Percentiles rank a stretch among this genome's conserved stretches.
These are phyloP conservation scores for Silurus lanzhouensis DNA, from an alignment of 2,797 vertebrate species.

Conservation along the genomic window DNA sequence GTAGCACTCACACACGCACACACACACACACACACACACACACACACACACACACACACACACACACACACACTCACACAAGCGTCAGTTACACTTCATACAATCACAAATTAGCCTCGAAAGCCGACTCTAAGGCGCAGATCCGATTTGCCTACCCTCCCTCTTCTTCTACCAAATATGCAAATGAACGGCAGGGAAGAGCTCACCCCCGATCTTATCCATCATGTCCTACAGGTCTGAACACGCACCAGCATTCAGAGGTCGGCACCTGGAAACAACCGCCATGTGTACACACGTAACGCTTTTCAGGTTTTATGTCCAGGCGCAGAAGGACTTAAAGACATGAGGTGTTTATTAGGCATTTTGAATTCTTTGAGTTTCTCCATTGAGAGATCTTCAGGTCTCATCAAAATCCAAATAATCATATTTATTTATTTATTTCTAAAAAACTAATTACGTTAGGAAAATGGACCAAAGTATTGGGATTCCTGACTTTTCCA, in stretches of 20 bases:
- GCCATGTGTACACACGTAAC: neutral
- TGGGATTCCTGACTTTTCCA: too few relatives aligned
- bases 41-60: too few relatives aligned
- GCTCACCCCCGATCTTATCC: slow-evolving; percentile 46
- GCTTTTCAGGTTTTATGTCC: neutral
- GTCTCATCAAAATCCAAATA: neutral
- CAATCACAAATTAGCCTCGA: slow-evolving; percentile 39
- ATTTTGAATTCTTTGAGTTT: neutral
- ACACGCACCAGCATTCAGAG: slow-evolving; percentile 49
- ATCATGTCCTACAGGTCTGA: slow-evolving; percentile 44
- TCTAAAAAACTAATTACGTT: too few relatives aligned
- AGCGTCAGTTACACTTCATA: slow-evolving; percentile 50
- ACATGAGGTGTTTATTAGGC: neutral
- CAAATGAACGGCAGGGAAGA: slow-evolving; percentile 44
- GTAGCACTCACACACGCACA: too few relatives aligned
- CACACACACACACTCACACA: slow-evolving; percentile 12
- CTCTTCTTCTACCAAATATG: slow-evolving; percentile 46
- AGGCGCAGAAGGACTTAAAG: neutral
- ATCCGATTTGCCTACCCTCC: slow-evolving; percentile 56
- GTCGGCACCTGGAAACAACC: slow-evolving; percentile 44
- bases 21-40: slow-evolving; percentile 9
- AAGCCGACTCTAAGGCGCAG: slow-evolving; percentile 14
- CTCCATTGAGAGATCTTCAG: neutral
- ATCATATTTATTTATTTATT: too few relatives aligned
- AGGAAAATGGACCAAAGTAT: too few relatives aligned